Evolutionary conservation across 2,888 invertebrate species (phyloP), one percentile per base, ranked within the genome.

Genomic region (Gerris lacustris): DNA sequence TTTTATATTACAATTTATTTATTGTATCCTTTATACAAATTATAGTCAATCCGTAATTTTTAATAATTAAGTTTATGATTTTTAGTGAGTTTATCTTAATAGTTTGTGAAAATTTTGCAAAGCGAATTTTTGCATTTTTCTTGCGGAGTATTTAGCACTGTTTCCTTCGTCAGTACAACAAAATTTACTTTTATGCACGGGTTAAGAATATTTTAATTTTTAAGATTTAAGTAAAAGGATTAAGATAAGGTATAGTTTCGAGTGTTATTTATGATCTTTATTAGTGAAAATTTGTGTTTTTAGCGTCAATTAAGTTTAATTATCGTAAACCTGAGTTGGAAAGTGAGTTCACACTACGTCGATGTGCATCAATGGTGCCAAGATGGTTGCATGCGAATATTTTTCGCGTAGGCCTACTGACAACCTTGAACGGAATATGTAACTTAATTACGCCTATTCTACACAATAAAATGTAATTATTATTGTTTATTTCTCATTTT

Each of bases 351-450:
- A 72, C 74, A 74, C 74, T 73, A 74, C 75, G 75, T 75, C 74
- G 73, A 76, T 75, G 77, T 76, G 77, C 77, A 76, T 77, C 77
- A 77, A 74, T 77, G 77, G 77, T 78, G 78, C 77, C 78, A 78
- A 78, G 78, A 78, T 78, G 78, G 78, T 78, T 78, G 78, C 77
- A 77, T 76, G 78, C 76, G 77, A 77, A 77, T 77, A 77, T 76
- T 77, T 77, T 77, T 77, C 76, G 78, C 77, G 75, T 76, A 76
- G 76, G 76, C 75, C 74, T 76, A 73, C 68, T 74, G 72, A 69
- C 74, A 72, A 73, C 76, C 76, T 76, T 77, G 75, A 76, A 75
- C 69, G 31, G 31, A 64, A 64, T 64, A 64, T 64, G 64, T 64
- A 64, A 64, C 64, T n/a, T 64, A 45, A 67, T 67, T 44, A 17